Conservation (phyloP, 2,888 invertebrate species). For the Pseudococcus jackbeardsleyi region DNA sequence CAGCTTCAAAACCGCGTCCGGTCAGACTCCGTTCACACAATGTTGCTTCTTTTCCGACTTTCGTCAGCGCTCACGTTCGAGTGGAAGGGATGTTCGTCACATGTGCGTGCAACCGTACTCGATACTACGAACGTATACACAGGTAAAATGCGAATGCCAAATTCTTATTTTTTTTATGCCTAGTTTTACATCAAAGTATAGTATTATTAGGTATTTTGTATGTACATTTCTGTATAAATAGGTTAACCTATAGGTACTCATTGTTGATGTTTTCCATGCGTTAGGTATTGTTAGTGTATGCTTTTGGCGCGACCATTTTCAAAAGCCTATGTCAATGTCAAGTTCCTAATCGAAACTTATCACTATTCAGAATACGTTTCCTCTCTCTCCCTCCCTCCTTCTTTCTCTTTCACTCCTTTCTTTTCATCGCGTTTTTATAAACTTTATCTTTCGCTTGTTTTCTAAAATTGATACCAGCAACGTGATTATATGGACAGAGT, state of each 20-base stretch:
- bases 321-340: constrained; percentile 24
- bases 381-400: neutral
- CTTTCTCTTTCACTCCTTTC: neutral
- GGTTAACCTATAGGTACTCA: neutral
- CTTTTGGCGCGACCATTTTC: constrained; percentile 16
- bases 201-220: too few relatives aligned
- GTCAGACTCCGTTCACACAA: constrained; percentile 38
- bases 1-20: constrained; percentile 27
- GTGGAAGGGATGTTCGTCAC: constrained; percentile 44
- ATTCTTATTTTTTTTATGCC: constrained; percentile 1
- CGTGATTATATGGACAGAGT: too few relatives aligned
- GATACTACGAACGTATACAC: neutral
- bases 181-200: neutral
- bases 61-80: constrained; percentile 18
- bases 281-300: neutral
- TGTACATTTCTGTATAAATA: too few relatives aligned
- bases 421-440: neutral
- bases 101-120: constrained; percentile 28
- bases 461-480: neutral
- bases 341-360: neutral
- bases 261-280: neutral
- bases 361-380: neutral
- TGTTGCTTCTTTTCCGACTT: neutral
- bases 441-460: neutral
- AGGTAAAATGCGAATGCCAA: constrained; percentile 24